Base-by-base conservation (phyloP, 1,140 invertebrate species). In the Drosophila pallidifrons region DNA sequence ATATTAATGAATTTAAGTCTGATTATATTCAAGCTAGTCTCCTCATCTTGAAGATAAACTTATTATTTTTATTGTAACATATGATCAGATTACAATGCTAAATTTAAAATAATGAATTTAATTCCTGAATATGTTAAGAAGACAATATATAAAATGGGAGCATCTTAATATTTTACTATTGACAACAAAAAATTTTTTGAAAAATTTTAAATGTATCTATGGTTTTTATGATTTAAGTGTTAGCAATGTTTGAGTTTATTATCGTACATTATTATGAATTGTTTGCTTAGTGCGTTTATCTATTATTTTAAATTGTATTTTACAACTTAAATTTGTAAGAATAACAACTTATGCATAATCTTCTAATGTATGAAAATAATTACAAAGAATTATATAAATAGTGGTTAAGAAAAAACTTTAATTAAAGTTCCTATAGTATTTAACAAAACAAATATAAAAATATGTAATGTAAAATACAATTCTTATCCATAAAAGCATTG, bases 351-450 rank as follows among this genome's bases (percentile, higher is more conserved):
- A 16, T 47, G 10, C 41, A 15, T 57, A 20, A 16, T 43, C 43
- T 47, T 8, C 43, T 16, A 8, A 63, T 11, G 15, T 8, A 43
- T n/a, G 58, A 16, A 35, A 8, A 58, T 28, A 41, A 67, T 6
- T 30, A 35, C 3, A 51, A 68, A 43, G 25, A 13, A 61, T 13
- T 15, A 57, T 13, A 11, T 57, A 63, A 64, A 11, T 60, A 75
- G 59, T 41, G 8, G 52, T 47, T 61, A 83, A 79, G 67, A 71
- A 59, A 63, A 52, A 75, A 77, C 66, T 64, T 81, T 71, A 78
- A 68, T 75, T 77, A 65, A 83, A 83, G 82, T 85, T 85, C 82
- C 82, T 85, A 85, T 83, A 85, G 82, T 72, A 73, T 75, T 80
- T 52, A 82, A 82, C 58, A 66, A 52, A 41, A 49, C 10, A 52